A percentile compares a stretch with the other conserved stretches of the same genome.
phyloP scores from a whole-genome alignment of 2,113 vertebrate species.

The Eupsittula cactorum region DNA sequence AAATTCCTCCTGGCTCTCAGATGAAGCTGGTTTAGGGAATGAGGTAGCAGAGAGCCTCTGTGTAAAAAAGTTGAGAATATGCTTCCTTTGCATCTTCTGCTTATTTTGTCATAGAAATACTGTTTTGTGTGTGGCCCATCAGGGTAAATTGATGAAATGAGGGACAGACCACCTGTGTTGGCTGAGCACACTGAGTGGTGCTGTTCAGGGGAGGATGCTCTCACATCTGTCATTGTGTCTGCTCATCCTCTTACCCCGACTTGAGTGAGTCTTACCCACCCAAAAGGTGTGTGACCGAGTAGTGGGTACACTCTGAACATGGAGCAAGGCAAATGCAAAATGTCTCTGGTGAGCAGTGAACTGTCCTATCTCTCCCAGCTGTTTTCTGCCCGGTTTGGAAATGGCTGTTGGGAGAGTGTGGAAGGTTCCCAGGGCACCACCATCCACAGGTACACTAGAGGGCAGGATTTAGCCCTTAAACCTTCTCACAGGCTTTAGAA shows the following conservation, averaged over 20 bases:
- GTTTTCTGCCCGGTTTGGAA: background rate
- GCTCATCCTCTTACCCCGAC: background rate
- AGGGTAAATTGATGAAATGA: background rate
- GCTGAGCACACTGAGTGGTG: background rate
- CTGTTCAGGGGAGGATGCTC: background rate
- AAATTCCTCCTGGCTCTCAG: background rate
- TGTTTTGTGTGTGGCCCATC: background rate
- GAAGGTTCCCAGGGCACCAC: background rate
- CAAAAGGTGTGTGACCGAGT: rapidly evolving
- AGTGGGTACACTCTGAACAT: background rate
- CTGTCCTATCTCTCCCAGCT: background rate
- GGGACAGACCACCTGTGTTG: background rate
- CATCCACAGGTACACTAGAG: background rate
- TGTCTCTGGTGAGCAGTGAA: background rate
- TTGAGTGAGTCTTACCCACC: background rate
- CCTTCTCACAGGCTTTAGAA: background rate
- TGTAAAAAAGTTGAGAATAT: background rate
- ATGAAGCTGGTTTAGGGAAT: background rate
- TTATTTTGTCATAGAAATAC: background rate
- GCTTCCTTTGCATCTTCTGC: background rate
- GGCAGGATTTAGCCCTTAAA: conserved; percentile 48
- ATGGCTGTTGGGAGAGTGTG: background rate
- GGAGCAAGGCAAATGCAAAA: rapidly evolving
- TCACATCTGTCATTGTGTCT: rapidly evolving
- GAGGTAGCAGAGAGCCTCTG: background rate